phyloP scores from a whole-genome alignment of 2,113 vertebrate genomes.

The Nibea coibor region DNA sequence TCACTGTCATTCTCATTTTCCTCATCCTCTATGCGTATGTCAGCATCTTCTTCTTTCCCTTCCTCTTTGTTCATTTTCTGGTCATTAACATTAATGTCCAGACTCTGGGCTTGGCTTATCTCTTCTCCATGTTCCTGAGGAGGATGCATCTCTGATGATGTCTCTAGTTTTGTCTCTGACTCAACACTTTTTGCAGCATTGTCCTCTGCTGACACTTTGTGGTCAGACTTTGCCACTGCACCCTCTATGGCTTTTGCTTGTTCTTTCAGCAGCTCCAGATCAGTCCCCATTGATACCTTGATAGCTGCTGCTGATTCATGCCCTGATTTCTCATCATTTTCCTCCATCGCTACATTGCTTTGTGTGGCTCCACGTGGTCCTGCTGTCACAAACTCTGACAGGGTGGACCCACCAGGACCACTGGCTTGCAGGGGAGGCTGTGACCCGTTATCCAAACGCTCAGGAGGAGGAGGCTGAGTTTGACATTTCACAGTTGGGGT shows the following conservation, averaged over 20 bases:
- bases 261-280: neutral
- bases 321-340: neutral
- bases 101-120: neutral
- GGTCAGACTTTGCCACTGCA: slow-evolving; percentile 21
- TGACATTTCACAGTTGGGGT: neutral
- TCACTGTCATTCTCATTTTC: too few species aligned
- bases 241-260: neutral
- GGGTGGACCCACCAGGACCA: neutral
- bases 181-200: slow-evolving; percentile 39
- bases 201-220: slow-evolving; percentile 46
- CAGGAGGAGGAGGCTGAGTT: neutral
- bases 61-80: too few species aligned
- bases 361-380: neutral
- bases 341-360: too few species aligned
- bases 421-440: neutral
- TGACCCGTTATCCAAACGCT: neutral
- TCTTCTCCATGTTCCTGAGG: neutral
- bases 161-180: slow-evolving; percentile 50
- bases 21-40: too few species aligned
- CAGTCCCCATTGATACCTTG: neutral
- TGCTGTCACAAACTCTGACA: neutral
- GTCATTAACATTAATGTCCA: neutral
- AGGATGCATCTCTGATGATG: slow-evolving; percentile 23
- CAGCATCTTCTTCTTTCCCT: too few species aligned
- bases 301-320: neutral